Evolutionary conservation across 2,113 vertebrate species (phyloP).

Genomic region (Tricholaema leucomelas): DNA sequence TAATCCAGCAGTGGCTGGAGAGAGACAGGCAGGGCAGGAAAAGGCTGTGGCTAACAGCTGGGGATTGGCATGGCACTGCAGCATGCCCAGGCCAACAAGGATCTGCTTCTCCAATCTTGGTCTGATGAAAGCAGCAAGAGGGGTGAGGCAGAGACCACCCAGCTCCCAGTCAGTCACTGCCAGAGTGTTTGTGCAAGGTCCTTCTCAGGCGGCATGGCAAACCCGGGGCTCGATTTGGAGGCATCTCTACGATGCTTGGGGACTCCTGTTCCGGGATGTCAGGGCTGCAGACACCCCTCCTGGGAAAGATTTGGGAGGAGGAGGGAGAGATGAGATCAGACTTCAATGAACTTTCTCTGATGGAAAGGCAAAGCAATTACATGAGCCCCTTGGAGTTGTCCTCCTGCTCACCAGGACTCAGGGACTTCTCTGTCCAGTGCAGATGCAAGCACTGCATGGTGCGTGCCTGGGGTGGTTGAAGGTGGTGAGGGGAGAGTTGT

Average conservation of each 20-base stretch:
- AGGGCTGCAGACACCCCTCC: neutral
- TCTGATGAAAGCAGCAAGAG: neutral
- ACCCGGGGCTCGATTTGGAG: neutral
- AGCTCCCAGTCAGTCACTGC: neutral
- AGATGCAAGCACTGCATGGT: neutral
- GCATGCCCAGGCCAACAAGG: neutral
- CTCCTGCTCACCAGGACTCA: neutral
- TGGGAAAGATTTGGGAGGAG: neutral
- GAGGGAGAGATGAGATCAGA: neutral
- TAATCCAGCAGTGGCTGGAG: neutral
- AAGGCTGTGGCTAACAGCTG: neutral
- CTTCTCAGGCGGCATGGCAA: neutral
- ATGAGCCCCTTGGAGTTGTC: neutral
- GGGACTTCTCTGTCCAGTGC: neutral
- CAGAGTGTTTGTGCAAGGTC: neutral
- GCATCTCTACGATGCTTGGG: fast-evolving
- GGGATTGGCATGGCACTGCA: neutral
- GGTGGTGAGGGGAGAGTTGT: neutral
- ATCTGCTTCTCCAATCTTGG: neutral
- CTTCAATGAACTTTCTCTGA: neutral
- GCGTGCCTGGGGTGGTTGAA: neutral
- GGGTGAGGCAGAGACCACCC: neutral
- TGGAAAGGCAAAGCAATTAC: conserved; percentile 1
- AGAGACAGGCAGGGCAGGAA: neutral
- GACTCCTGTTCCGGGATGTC: neutral